These are phyloP conservation scores for Ochropleura leucogaster DNA, from an alignment of 2,888 invertebrate genomes.

Conservation along the genomic window DNA sequence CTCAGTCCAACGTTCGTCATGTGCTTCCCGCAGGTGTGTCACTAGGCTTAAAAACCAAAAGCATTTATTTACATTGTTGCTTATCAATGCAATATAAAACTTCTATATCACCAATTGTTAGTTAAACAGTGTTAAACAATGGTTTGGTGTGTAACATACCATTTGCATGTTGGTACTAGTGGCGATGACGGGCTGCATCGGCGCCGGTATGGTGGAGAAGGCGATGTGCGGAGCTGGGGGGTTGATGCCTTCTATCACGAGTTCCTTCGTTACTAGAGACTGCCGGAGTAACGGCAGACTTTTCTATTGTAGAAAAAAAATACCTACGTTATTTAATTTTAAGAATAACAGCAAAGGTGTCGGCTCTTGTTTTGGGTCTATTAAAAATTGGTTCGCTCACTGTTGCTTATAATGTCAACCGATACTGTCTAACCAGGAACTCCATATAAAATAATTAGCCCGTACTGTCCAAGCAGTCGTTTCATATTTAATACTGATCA, in stretches of 20 bases:
- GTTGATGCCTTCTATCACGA: conserved; percentile 98
- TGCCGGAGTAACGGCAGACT: conserved; percentile 98
- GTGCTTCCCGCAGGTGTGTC: conserved; percentile 6
- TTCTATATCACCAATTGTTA: background rate
- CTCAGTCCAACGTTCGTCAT: background rate
- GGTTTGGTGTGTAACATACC: conserved; percentile 68
- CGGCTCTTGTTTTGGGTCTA: background rate
- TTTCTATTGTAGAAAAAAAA: conserved; percentile 91
- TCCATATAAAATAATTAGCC: background rate
- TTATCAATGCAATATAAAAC: background rate
- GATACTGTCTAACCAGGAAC: background rate
- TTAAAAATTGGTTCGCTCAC: background rate
- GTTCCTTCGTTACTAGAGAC: conserved; percentile 96
- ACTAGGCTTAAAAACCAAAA: conserved; percentile 28
- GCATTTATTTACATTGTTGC: conserved; percentile 34
- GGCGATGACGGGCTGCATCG: conserved; percentile 73
- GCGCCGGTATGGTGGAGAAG: conserved; percentile 75
- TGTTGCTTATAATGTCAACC: background rate
- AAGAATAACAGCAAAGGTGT: background rate
- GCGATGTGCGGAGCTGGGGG: conserved; percentile 93
- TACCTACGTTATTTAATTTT: too few species aligned
- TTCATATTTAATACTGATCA: background rate
- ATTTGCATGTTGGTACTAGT: conserved; percentile 74
- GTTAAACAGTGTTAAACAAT: background rate
- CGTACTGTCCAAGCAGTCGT: background rate